A percentile compares a stretch with the other conserved stretches of the same genome.
Conservation (phyloP, 2,113 vertebrate species). For the Ursus arctos region DNA sequence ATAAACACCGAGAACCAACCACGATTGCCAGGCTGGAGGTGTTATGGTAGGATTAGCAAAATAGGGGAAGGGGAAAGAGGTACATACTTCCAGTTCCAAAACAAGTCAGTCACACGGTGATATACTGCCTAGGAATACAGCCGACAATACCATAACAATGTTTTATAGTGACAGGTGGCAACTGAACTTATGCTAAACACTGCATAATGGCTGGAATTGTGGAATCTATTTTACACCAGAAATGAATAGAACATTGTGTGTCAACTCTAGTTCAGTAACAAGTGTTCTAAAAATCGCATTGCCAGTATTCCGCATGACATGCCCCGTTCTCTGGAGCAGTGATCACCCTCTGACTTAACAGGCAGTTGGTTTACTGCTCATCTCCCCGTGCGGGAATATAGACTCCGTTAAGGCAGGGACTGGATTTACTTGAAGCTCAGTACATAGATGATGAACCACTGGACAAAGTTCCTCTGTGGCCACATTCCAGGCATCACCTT, state of each 20-base stretch:
- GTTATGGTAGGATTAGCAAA: background rate
- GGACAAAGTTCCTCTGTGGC: background rate
- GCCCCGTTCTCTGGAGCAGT: background rate
- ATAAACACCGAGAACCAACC: background rate
- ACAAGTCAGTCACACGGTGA: background rate
- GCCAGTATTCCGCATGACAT: background rate
- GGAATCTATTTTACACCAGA: background rate
- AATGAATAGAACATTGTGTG: background rate
- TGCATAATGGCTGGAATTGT: background rate
- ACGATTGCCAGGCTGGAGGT: background rate
- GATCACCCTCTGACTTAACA: too few species aligned
- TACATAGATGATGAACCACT: background rate
- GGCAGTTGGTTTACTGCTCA: background rate
- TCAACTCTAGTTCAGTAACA: background rate
- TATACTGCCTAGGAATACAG: background rate
- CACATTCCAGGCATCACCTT: background rate
- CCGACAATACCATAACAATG: background rate
- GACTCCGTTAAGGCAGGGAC: background rate
- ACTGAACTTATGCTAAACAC: background rate
- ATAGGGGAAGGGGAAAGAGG: background rate
- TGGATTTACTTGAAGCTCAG: background rate
- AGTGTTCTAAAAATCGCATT: background rate
- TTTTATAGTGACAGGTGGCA: background rate
- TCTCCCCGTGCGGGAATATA: background rate
- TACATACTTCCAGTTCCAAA: background rate